These are phyloP conservation scores for Nycticebus coucang DNA, from an alignment of 2,113 vertebrate species.

Conservation along the genomic window DNA sequence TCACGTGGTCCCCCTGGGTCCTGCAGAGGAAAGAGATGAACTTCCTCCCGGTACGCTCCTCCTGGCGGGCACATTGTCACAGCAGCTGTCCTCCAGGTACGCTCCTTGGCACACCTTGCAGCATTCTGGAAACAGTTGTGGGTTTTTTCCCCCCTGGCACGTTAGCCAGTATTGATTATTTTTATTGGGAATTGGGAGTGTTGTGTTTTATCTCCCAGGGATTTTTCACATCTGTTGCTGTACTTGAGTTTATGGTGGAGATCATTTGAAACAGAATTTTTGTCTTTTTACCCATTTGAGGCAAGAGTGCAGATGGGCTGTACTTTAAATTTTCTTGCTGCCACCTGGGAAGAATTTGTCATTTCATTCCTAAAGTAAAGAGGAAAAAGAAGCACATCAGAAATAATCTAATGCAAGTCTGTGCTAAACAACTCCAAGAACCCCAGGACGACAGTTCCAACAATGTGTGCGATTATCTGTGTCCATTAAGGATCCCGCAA, in stretches of 20 bases:
- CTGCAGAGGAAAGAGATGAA: background rate
- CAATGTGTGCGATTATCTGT: background rate
- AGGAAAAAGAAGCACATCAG: background rate
- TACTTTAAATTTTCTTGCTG: conserved; percentile 56
- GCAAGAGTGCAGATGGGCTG: conserved; percentile 36
- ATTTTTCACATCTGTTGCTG: conserved; percentile 56
- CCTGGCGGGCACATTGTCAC: background rate
- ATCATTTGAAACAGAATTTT: conserved; percentile 41
- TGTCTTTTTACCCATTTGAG: background rate
- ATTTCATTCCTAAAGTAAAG: conserved; percentile 55
- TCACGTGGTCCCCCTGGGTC: background rate
- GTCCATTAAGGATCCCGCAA: background rate
- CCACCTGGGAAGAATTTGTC: conserved; percentile 62
- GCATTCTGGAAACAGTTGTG: background rate
- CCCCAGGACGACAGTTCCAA: background rate
- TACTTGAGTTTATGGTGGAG: conserved; percentile 24
- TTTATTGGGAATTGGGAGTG: background rate
- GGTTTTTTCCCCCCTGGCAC: background rate
- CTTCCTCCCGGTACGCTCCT: background rate
- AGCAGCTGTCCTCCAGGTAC: background rate
- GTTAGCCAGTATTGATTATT: background rate
- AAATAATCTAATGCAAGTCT: conserved; percentile 21
- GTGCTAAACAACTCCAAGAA: background rate
- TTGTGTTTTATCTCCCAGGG: conserved; percentile 5
- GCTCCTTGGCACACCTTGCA: background rate